phyloP scores from a whole-genome alignment of 2,888 invertebrate species.

The Melieria picta region DNA sequence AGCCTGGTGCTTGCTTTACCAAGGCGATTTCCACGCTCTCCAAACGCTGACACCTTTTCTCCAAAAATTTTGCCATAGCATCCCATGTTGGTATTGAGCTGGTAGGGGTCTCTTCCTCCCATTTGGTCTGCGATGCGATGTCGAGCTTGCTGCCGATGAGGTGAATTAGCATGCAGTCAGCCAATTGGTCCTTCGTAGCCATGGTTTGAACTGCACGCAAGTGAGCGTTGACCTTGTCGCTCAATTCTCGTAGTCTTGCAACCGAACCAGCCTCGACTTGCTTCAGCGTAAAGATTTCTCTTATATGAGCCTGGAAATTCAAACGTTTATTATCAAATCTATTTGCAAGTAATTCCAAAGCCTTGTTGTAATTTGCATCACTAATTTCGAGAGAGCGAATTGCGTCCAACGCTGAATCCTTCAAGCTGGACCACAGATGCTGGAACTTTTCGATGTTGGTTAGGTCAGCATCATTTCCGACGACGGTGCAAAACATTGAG shows the following conservation, averaged over 20 bases:
- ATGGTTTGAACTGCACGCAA: slow-evolving; percentile 31
- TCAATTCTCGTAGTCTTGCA: slow-evolving; percentile 29
- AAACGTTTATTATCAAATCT: slow-evolving; percentile 33
- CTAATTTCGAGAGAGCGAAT: slow-evolving; percentile 31
- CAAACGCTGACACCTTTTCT: slow-evolving; percentile 33
- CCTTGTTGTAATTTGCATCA: not conserved
- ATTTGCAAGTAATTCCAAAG: slow-evolving; percentile 25
- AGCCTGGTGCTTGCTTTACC: too few relatives aligned
- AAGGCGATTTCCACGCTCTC: slow-evolving; percentile 26
- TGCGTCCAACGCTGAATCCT: slow-evolving; percentile 35
- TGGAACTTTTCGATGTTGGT: slow-evolving; percentile 41
- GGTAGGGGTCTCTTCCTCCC: slow-evolving; percentile 29
- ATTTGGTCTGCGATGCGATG: slow-evolving; percentile 27
- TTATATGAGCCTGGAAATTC: slow-evolving; percentile 38
- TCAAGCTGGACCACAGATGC: slow-evolving; percentile 36
- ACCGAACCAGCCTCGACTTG: slow-evolving; percentile 34
- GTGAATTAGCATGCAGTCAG: slow-evolving; percentile 34
- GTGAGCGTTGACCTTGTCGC: slow-evolving; percentile 34
- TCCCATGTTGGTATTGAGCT: slow-evolving; percentile 25
- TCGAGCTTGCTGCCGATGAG: slow-evolving; percentile 27
- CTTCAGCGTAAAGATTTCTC: slow-evolving; percentile 35
- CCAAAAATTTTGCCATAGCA: slow-evolving; percentile 26
- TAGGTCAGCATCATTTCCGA: slow-evolving; percentile 29
- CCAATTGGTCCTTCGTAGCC: slow-evolving; percentile 31
- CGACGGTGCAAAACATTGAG: slow-evolving; percentile 38